phyloP scores from a whole-genome alignment of 2,113 vertebrate species.

The Camelus bactrianus region DNA sequence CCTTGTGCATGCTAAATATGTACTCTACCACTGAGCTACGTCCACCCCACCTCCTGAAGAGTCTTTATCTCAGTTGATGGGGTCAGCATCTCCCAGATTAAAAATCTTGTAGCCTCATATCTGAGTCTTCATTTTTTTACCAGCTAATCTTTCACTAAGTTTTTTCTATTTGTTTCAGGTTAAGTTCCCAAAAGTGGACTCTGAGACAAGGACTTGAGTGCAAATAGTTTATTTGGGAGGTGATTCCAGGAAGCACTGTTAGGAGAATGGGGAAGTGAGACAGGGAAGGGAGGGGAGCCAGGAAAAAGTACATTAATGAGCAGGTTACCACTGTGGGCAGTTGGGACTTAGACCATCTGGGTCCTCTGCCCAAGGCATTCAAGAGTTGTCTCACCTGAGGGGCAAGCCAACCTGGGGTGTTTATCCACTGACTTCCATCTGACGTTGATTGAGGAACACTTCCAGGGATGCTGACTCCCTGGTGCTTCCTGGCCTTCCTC shows the following conservation, averaged over 20 bases:
- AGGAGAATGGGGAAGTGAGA: slow-evolving; percentile 7
- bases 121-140: slow-evolving; percentile 24
- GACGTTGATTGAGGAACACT: not conserved
- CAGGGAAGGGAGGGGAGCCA: not conserved
- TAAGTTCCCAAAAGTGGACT: not conserved
- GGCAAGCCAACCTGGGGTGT: not conserved
- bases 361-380: not conserved
- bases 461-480: not conserved
- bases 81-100: not conserved
- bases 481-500: not conserved
- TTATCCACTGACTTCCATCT: not conserved
- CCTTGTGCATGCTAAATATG: too few relatives aligned
- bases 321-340: not conserved
- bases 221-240: slow-evolving; percentile 15
- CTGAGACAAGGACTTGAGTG: not conserved
- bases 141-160: not conserved
- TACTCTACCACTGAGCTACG: too few relatives aligned
- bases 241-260: not conserved
- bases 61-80: not conserved
- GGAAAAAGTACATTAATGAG: not conserved
- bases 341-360: not conserved
- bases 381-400: not conserved
- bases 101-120: not conserved
- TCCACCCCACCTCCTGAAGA: not conserved
- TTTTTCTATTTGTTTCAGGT: slow-evolving; percentile 28